Percentiles rank a stretch among this genome's conserved stretches.
Evolutionary conservation across 2,113 vertebrate genomes (phyloP).

Genomic region (Hypocryptadius cinnamomeus): DNA sequence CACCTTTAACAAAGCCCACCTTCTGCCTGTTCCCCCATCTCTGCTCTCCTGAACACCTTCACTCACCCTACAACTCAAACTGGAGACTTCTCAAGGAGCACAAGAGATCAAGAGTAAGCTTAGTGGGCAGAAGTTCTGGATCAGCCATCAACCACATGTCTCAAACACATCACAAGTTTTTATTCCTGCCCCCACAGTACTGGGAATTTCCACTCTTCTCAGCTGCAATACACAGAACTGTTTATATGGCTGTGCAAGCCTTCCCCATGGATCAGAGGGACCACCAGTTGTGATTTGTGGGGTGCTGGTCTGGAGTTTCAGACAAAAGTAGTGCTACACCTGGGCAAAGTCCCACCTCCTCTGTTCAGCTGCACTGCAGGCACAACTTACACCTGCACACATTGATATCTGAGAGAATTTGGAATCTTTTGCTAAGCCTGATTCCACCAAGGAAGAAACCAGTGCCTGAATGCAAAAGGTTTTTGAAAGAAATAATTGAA

Average conservation of each 20-base stretch:
- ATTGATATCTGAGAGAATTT: neutral
- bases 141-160: neutral
- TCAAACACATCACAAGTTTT: neutral
- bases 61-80: neutral
- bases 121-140: neutral
- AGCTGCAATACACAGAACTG: neutral
- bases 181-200: neutral
- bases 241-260: neutral
- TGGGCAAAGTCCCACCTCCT: neutral
- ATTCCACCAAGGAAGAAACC: neutral
- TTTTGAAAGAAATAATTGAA: neutral
- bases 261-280: neutral
- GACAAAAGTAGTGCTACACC: neutral
- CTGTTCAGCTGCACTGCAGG: neutral
- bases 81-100: neutral
- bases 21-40: neutral
- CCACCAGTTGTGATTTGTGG: neutral
- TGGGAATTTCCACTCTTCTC: neutral
- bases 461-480: neutral
- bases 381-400: slow-evolving; percentile 1
- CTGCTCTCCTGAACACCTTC: neutral
- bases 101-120: neutral
- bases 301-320: neutral
- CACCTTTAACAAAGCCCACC: neutral
- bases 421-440: neutral